Base-by-base conservation (phyloP, 2,113 vertebrate genomes). In the Spea bombifrons region DNA sequence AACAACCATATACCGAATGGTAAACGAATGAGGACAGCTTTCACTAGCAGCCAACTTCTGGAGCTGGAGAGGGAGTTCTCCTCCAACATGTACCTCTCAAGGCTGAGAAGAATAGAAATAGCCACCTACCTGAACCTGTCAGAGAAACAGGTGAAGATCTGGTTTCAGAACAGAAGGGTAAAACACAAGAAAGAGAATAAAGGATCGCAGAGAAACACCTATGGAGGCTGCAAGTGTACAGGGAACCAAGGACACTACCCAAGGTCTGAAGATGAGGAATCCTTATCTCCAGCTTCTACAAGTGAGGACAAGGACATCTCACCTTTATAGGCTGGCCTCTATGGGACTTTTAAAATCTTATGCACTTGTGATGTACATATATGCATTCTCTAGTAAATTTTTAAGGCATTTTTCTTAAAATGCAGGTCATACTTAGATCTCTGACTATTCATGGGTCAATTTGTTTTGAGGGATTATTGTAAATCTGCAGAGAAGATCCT, bases 111-210 rank as follows among this genome's bases (percentile, higher is more conserved):
- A 81, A 99, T 99, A 84, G 97, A 99, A 83, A 99, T 99, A 80
- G 97, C 97, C 72, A 97, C 97, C 2, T 99, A 98, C 86, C 88
- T 99, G 85, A 99, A 94, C 87, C 92, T 99, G 72, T 98, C 97
- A 0, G 97, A 99, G 90, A 99, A 99, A 73, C 97, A 99, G 84
- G 97, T 99, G 86, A 99, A 99, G 85, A 99, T 99, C 87, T 99
- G 97, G 97, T 99, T 99, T 85, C 97, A 99, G 86, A 99, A 99
- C 86, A 94, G 97, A 76, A 88, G 97, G 3, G 97, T 99, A 79
- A 99, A 99, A 82, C 97, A 99, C 92, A 99, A 99, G 92, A 99
- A 99, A 80, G 97, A 98, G 83, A 96, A 96, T 69, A 98, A 99
- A 81, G 94, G 95, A 61, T 88, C 93, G 1, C 96, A 94, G 77